A percentile compares a stretch with the other conserved stretches of the same genome.
Evolutionary conservation across 2,888 invertebrate genomes (phyloP).

Genomic region (Microplitis manilae): DNA sequence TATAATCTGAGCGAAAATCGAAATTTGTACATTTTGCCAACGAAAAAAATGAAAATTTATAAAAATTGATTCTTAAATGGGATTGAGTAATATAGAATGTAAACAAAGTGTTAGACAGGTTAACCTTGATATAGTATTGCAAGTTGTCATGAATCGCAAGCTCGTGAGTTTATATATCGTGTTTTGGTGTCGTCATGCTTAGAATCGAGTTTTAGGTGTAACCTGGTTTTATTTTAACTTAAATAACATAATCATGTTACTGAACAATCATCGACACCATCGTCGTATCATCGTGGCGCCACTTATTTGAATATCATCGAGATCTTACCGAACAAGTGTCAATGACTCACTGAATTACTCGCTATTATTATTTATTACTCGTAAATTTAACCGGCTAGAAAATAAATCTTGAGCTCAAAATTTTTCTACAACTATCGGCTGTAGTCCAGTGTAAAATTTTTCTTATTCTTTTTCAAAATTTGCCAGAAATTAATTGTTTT

Average conservation of each 20-base stretch:
- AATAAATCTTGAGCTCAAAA: background rate
- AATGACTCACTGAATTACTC: background rate
- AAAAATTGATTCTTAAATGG: background rate
- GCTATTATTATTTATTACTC: background rate
- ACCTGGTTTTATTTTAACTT: background rate
- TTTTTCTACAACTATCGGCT: background rate
- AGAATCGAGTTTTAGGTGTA: conserved; percentile 16
- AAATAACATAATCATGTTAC: background rate
- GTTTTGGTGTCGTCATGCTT: conserved; percentile 28
- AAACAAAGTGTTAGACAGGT: conserved; percentile 30
- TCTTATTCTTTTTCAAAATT: background rate
- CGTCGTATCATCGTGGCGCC: background rate
- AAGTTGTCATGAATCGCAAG: conserved; percentile 65
- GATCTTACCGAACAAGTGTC: background rate
- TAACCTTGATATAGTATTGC: conserved; percentile 53
- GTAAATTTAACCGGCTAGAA: too few relatives aligned
- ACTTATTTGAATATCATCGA: background rate
- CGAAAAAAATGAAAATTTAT: too few relatives aligned
- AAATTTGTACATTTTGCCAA: too few relatives aligned
- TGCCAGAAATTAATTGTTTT: background rate
- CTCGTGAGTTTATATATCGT: background rate
- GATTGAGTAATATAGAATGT: background rate
- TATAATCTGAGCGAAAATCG: background rate
- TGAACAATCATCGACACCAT: background rate
- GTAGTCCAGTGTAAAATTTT: background rate